These are phyloP conservation scores for Dicranocentrus wangi DNA, from an alignment of 2,888 invertebrate genomes.

Conservation along the genomic window DNA sequence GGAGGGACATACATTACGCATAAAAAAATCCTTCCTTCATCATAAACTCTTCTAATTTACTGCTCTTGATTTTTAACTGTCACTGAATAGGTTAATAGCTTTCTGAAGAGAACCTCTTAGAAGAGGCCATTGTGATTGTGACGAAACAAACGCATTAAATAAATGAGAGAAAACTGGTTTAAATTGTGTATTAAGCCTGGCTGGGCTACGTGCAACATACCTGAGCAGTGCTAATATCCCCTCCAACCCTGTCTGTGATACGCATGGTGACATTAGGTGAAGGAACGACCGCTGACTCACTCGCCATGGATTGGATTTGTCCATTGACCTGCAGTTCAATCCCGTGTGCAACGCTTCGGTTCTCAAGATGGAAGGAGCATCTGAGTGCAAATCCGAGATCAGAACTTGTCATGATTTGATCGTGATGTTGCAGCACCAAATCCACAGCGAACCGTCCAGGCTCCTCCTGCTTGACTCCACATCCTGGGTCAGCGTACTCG, in stretches of 20 bases:
- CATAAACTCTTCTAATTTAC: conserved; percentile 56
- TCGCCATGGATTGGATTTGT: conserved; percentile 73
- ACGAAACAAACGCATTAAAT: conserved; percentile 18
- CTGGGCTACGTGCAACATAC: too few relatives aligned
- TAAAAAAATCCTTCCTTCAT: conserved; percentile 11
- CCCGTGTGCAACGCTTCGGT: conserved; percentile 75
- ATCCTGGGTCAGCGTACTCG: conserved; percentile 75
- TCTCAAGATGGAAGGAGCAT: conserved; percentile 76
- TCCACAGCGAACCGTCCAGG: conserved; percentile 75
- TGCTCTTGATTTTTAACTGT: conserved; percentile 50
- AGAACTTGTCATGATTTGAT: conserved; percentile 76
- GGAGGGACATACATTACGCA: background rate
- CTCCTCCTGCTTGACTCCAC: conserved; percentile 75
- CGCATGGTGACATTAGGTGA: conserved; percentile 77
- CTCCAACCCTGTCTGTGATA: conserved; percentile 75
- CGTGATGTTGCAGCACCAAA: conserved; percentile 76
- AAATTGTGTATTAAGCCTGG: conserved; percentile 27
- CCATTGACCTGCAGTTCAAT: conserved; percentile 74
- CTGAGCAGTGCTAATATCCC: conserved; percentile 75
- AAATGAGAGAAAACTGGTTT: conserved; percentile 48
- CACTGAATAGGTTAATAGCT: conserved; percentile 62
- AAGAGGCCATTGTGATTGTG: conserved; percentile 16
- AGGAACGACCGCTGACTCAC: conserved; percentile 75
- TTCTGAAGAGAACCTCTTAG: conserved; percentile 27
- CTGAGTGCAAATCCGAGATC: conserved; percentile 76